A percentile compares a stretch with the other conserved stretches of the same genome.
Conservation (phyloP, 2,113 vertebrate genomes). For the Odocoileus virginianus region DNA sequence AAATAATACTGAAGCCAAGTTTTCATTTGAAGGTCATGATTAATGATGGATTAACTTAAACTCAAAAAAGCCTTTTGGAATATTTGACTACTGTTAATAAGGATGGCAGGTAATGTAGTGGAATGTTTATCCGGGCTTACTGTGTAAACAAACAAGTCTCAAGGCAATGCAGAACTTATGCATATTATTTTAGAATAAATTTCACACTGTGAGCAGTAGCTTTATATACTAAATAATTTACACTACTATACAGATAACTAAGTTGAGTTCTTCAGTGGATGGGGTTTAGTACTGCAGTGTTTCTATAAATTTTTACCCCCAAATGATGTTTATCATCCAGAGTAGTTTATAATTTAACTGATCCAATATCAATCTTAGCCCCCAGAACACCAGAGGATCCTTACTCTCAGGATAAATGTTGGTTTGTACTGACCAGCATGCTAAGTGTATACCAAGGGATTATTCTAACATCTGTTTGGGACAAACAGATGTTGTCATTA, state of each 20-base stretch:
- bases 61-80: conserved; percentile 70
- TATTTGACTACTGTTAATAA: conserved; percentile 76
- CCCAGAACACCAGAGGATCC: neutral
- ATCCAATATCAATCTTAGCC: conserved; percentile 62
- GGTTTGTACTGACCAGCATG: conserved; percentile 66
- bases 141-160: conserved; percentile 71
- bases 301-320: conserved; percentile 60
- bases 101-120: conserved; percentile 63
- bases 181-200: conserved; percentile 65
- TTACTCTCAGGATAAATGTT: conserved; percentile 48
- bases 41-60: conserved; percentile 75
- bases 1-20: conserved; percentile 65
- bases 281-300: conserved; percentile 39
- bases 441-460: conserved; percentile 63
- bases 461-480: conserved; percentile 74
- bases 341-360: conserved; percentile 60
- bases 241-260: neutral
- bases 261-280: conserved; percentile 53
- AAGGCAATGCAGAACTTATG: conserved; percentile 64
- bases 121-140: conserved; percentile 73
- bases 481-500: conserved; percentile 67
- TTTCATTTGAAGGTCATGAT: conserved; percentile 74
- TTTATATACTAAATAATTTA: conserved; percentile 62
- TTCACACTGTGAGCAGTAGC: conserved; percentile 48
- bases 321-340: conserved; percentile 64